Conservation (phyloP, 2,797 vertebrate genomes). For the Fistularia tabacaria region DNA sequence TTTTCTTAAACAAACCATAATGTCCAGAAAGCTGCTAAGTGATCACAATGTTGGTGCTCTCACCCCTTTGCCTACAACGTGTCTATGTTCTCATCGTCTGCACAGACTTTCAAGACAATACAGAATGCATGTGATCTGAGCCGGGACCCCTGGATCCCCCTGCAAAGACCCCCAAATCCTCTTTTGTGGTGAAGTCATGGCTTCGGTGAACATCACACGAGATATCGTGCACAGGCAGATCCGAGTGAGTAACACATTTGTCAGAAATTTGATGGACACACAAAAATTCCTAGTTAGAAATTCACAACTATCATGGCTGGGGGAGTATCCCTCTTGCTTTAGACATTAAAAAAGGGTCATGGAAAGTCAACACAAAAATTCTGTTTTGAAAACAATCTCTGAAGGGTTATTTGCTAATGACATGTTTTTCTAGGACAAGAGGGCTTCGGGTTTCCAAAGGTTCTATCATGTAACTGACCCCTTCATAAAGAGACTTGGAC, state of each 20-base stretch:
- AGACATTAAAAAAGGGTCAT: no score
- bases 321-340: no score
- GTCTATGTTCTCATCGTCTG: slow-evolving; percentile 5
- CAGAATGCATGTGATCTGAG: slow-evolving; percentile 58
- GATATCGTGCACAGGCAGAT: slow-evolving; percentile 90
- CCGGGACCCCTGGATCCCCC: slow-evolving; percentile 53
- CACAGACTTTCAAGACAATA: slow-evolving; percentile 29
- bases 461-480: slow-evolving; percentile 93
- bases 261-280: not conserved
- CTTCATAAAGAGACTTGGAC: slow-evolving; percentile 92
- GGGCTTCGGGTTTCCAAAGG: slow-evolving; percentile 86
- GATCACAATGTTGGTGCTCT: not conserved
- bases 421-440: slow-evolving; percentile 80
- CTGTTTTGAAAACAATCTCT: not conserved
- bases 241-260: slow-evolving; percentile 56
- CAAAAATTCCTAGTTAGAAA: not conserved
- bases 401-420: not conserved
- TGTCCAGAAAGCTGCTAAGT: not conserved
- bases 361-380: no score
- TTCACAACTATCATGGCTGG: not conserved
- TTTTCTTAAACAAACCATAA: not conserved
- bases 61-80: not conserved
- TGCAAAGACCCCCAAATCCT: slow-evolving; percentile 41
- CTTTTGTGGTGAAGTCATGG: slow-evolving; percentile 79
- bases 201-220: slow-evolving; percentile 89